Percentiles rank a stretch among this genome's conserved stretches.
Evolutionary conservation across 2,888 invertebrate species (phyloP).

Genomic region (Mesorhabditis belari): DNA sequence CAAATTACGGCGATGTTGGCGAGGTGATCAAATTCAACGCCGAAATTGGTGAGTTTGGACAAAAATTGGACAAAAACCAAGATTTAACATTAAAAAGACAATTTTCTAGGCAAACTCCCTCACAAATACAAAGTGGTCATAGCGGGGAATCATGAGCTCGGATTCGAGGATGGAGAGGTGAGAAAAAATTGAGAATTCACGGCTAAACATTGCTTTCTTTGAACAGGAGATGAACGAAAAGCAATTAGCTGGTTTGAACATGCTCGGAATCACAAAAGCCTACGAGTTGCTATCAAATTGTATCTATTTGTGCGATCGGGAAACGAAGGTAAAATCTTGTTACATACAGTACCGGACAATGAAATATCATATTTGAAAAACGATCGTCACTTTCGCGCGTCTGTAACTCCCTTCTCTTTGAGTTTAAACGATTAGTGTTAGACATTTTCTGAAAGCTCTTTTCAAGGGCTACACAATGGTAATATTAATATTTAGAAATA

Average conservation of each 20-base stretch:
- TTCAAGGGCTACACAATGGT: too few species aligned
- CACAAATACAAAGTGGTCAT: slow-evolving; percentile 44
- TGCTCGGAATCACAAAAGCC: slow-evolving; percentile 49
- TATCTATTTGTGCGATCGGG: slow-evolving; percentile 45
- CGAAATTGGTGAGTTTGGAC: slow-evolving; percentile 39
- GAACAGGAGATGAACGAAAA: not conserved
- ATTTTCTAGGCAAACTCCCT: slow-evolving; percentile 34
- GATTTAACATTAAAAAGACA: not conserved
- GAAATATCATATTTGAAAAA: too few species aligned
- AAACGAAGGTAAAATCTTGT: slow-evolving; percentile 29
- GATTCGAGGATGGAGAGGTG: slow-evolving; percentile 37
- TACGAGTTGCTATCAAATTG: slow-evolving; percentile 51
- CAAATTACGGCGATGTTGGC: slow-evolving; percentile 48
- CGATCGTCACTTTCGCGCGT: too few species aligned
- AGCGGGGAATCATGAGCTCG: slow-evolving; percentile 43
- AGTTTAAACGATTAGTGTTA: too few species aligned
- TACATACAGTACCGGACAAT: too few species aligned
- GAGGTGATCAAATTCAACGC: slow-evolving; percentile 52
- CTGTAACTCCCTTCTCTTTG: too few species aligned
- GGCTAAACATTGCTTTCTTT: not conserved
- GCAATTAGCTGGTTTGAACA: slow-evolving; percentile 38
- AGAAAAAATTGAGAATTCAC: slow-evolving; percentile 6
- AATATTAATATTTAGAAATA: too few species aligned
- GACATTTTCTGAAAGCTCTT: too few species aligned
- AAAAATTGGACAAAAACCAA: not conserved